Base-by-base conservation (phyloP, 2,888 invertebrate genomes). In the Drosophila borealis region DNA sequence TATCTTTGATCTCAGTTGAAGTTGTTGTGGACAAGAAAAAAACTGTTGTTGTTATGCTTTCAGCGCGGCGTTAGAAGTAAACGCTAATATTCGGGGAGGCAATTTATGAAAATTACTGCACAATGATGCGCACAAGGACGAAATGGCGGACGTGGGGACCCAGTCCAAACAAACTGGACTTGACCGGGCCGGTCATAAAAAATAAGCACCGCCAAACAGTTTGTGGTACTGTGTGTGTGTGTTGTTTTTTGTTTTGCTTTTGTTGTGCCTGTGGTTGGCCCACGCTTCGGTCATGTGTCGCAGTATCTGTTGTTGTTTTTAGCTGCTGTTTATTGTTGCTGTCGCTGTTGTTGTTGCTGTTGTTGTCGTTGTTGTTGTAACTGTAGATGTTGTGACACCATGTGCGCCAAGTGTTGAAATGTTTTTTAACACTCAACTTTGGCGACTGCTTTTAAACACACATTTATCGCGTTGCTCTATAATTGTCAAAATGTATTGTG, bases 71-170 rank as follows among this genome's bases (percentile, higher is more conserved):
- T 87, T 84, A 77, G 82, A 81, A 81, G 63, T 84, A 75, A 29
- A 74, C 87, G 81, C 80, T 84, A 88, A 89, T 88, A 81, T 88
- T 77, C 81, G 74, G 74, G 81, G 83, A 83, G 76, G 81, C 81
- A 88, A 88, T 88, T 88, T 88, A 85, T 85, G 83, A 87, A 88
- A 88, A 89, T 85, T 88, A 88, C 89, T 85, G 77, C 80, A 84
- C 64, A 82, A 82, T 80, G 88, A 83, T 78, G 84, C 66, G 81
- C 50, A 80, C 76, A 70, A 69, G 71, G 70, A 74, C 70, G 54
- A 56, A 65, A 74, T 74, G 41, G 21, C 63, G 70, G 70, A 84
- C 72, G 53, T 45, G 56, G 56, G 67, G 49, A 33, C 39, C 6
- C 19, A 46, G 51, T 29, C 8, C 29, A 29, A 8, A 17, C 51